A percentile compares a stretch with the other conserved stretches of the same genome.
Conservation (phyloP, 1,140 invertebrate genomes). For the Diorhabda sublineata region DNA sequence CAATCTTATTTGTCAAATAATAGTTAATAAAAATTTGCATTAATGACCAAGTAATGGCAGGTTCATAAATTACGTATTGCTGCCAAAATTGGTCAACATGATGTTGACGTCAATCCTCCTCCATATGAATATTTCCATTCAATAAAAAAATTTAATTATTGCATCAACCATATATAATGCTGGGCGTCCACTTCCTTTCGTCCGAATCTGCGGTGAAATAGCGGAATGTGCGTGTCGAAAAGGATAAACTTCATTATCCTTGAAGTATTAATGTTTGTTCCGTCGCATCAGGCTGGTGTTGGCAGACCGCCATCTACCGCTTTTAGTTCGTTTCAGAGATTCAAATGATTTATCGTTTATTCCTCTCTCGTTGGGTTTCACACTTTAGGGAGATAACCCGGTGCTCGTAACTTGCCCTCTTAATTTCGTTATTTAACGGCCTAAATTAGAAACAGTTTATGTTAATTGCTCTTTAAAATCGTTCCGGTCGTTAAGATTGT, state of each 20-base stretch:
- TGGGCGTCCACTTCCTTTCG: too few species aligned
- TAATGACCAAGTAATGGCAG: too few species aligned
- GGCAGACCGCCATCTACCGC: not conserved
- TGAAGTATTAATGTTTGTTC: constrained; percentile 2
- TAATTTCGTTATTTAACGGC: constrained; percentile 2
- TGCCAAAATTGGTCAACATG: too few species aligned
- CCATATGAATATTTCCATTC: too few species aligned
- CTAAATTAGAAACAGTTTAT: constrained; percentile 1
- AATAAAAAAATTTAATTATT: too few species aligned
- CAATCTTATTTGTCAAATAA: too few species aligned
- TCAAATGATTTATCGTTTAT: not conserved
- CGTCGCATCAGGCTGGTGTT: constrained; percentile 1
- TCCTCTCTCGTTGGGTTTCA: not conserved
- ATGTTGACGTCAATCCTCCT: too few species aligned
- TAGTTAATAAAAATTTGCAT: too few species aligned
- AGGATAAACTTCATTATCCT: constrained; percentile 2
- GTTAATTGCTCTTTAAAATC: constrained; percentile 2
- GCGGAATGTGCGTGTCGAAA: constrained; percentile 1
- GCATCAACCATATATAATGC: too few species aligned
- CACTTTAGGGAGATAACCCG: not conserved
- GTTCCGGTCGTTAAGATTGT: not conserved
- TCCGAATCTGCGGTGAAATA: not conserved
- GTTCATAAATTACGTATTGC: too few species aligned
- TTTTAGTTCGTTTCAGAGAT: constrained; percentile 2
- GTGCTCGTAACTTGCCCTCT: not conserved